Conservation (phyloP, 2,888 invertebrate species). For the Oscheius sp. region DNA sequence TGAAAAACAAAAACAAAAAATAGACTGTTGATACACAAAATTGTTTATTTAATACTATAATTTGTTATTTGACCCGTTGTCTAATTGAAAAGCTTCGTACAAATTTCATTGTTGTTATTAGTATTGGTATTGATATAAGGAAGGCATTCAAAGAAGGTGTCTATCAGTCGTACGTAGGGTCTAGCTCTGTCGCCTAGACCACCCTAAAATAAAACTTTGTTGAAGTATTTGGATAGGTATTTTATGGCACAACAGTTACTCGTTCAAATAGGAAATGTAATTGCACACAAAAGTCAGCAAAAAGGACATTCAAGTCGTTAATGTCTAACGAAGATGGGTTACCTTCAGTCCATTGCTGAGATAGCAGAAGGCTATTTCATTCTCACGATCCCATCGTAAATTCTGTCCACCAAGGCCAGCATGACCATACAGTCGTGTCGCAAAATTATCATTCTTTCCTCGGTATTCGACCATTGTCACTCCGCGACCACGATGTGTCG, state of each 20-base stretch:
- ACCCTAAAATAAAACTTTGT: not conserved
- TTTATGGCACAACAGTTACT: too few relatives aligned
- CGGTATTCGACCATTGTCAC: slow-evolving; percentile 30
- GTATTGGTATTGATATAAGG: too few relatives aligned
- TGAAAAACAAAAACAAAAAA: too few relatives aligned
- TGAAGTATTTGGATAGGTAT: not conserved
- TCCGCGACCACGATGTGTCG: slow-evolving; percentile 23
- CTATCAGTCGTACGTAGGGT: too few relatives aligned
- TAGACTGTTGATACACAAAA: too few relatives aligned
- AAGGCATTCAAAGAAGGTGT: too few relatives aligned
- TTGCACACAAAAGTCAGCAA: too few relatives aligned
- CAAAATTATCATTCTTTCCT: not conserved
- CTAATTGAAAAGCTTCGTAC: too few relatives aligned
- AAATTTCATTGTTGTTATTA: too few relatives aligned
- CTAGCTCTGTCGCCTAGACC: slow-evolving; percentile 21
- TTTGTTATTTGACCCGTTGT: too few relatives aligned
- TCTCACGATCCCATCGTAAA: slow-evolving; percentile 68
- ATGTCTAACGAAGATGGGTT: not conserved
- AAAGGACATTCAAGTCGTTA: not conserved
- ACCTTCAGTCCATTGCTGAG: slow-evolving; percentile 69
- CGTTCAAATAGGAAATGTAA: too few relatives aligned
- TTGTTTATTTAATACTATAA: too few relatives aligned
- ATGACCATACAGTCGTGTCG: slow-evolving; percentile 64
- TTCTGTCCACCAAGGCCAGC: slow-evolving; percentile 72
- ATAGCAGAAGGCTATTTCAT: slow-evolving; percentile 71